These are phyloP conservation scores for Lepisosteus osseus DNA, from an alignment of 2,113 vertebrate genomes.

Conservation along the genomic window DNA sequence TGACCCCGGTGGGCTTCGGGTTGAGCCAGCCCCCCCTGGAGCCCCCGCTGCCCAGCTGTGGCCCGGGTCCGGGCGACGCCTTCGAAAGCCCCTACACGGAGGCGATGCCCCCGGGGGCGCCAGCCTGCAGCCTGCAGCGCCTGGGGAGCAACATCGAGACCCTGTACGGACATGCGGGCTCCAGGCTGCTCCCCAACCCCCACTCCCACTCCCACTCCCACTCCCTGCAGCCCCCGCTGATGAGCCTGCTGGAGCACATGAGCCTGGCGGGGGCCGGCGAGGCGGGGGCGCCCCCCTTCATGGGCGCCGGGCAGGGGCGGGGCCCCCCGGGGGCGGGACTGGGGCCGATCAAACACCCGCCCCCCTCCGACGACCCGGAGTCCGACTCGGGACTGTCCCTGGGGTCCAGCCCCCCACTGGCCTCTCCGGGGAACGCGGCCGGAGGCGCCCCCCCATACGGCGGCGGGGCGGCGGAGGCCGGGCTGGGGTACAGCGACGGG, in stretches of 20 bases:
- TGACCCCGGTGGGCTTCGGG: constrained; percentile 53
- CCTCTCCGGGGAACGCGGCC: constrained; percentile 57
- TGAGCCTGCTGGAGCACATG: constrained; percentile 50
- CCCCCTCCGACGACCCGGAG: constrained; percentile 72
- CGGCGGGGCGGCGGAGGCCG: constrained; percentile 29
- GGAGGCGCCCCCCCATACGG: constrained; percentile 29
- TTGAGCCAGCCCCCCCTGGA: constrained; percentile 51
- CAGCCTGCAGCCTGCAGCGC: constrained; percentile 35
- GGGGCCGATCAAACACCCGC: constrained; percentile 33
- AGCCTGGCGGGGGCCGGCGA: constrained; percentile 36
- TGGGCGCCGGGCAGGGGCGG: constrained; percentile 37
- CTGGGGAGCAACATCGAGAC: constrained; percentile 32
- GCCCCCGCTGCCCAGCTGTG: constrained; percentile 38
- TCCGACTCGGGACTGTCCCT: constrained; percentile 85
- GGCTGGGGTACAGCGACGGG: constrained; percentile 56
- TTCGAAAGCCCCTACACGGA: constrained; percentile 62
- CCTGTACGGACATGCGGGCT: constrained; percentile 41
- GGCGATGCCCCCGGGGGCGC: constrained; percentile 30
- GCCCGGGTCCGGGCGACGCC: constrained; percentile 36
- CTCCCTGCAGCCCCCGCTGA: constrained; percentile 38
- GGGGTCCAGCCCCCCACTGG: constrained; percentile 69
- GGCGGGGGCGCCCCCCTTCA: constrained; percentile 37
- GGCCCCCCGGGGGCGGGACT: constrained; percentile 37
- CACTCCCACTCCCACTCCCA: constrained; percentile 30
- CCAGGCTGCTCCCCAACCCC: constrained; percentile 35